Evolutionary conservation across 1,140 invertebrate genomes (phyloP).

Genomic region (Camponotus pennsylvanicus): DNA sequence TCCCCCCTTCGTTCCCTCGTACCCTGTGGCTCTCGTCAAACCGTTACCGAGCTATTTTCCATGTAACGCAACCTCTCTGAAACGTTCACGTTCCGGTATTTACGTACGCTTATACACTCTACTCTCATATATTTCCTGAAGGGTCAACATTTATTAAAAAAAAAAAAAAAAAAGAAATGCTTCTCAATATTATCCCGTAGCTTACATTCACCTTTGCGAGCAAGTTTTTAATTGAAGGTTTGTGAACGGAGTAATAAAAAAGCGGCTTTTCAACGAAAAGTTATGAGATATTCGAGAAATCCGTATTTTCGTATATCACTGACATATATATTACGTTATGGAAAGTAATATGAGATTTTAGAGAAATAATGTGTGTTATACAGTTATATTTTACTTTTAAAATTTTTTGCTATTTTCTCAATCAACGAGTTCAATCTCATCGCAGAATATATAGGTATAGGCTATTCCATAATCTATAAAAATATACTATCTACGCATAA

Average conservation of each 20-base stretch:
- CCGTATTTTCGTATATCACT: background rate
- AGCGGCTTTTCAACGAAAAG: background rate
- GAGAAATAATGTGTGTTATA: background rate
- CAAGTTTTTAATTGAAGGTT: constrained; percentile 52
- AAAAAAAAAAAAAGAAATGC: constrained; percentile 4
- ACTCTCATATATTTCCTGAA: constrained; percentile 58
- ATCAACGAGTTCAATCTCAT: background rate
- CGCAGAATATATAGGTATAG: background rate
- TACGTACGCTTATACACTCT: constrained; percentile 55
- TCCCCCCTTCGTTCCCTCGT: constrained; percentile 59
- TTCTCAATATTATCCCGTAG: constrained; percentile 39
- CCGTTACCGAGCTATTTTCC: constrained; percentile 77
- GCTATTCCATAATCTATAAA: background rate
- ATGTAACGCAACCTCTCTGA: constrained; percentile 73
- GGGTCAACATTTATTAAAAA: constrained; percentile 52
- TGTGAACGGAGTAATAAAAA: background rate
- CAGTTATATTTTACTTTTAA: background rate
- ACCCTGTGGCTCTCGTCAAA: constrained; percentile 77
- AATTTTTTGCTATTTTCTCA: background rate
- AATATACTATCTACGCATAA: background rate
- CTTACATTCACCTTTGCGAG: constrained; percentile 45
- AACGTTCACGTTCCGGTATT: constrained; percentile 73
- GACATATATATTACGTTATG: background rate
- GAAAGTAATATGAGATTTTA: background rate
- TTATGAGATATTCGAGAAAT: background rate